These are phyloP conservation scores for Catharus fuscescens DNA, from an alignment of 2,113 vertebrate species.

Conservation along the genomic window DNA sequence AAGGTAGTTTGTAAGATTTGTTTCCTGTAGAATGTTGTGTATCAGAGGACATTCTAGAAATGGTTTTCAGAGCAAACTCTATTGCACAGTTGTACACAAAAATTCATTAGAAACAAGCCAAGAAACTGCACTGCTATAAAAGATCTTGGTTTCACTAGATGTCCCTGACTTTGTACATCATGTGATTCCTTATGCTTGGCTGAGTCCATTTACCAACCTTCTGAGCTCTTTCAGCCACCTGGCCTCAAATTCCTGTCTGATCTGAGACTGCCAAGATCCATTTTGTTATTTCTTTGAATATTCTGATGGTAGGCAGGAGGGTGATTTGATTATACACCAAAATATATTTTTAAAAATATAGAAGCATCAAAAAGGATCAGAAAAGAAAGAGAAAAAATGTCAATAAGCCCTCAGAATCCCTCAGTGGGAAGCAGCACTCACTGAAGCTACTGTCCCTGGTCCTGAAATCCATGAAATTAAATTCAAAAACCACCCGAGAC, in stretches of 20 bases:
- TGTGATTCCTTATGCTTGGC: not conserved
- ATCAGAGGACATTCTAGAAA: not conserved
- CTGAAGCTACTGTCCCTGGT: not conserved
- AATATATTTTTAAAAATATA: not conserved
- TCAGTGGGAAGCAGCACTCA: accelerated
- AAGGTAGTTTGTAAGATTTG: not conserved
- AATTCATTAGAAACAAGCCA: not conserved
- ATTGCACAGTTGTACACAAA: not conserved
- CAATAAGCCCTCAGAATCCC: not conserved
- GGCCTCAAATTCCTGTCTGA: not conserved
- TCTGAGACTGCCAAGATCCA: not conserved
- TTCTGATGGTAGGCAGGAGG: not conserved
- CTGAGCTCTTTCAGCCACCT: not conserved
- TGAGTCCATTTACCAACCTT: not conserved
- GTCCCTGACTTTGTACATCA: not conserved
- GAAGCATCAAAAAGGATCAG: not conserved
- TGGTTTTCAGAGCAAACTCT: not conserved
- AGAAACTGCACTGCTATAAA: not conserved
- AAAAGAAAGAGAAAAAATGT: not conserved
- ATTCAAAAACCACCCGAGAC: not conserved
- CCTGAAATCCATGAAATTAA: not conserved
- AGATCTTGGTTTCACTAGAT: not conserved
- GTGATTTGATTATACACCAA: not conserved
- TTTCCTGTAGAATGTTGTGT: not conserved
- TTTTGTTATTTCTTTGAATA: not conserved